phyloP scores from a whole-genome alignment of 1,140 invertebrate species.

The Tetramorium parvispinum region DNA sequence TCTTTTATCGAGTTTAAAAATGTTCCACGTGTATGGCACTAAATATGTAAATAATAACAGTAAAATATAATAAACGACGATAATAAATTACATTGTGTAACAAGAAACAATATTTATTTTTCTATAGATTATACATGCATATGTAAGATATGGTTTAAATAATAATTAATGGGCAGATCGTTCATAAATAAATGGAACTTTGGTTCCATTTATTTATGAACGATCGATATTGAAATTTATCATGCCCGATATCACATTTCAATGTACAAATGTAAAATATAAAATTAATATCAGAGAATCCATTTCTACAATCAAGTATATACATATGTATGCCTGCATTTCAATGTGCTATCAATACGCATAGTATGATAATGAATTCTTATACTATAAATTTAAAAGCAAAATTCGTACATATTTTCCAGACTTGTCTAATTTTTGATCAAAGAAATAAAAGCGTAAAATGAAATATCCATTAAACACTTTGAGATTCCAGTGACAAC shows the following conservation, averaged over 20 bases:
- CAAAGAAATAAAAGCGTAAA: not conserved
- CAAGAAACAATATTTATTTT: not conserved
- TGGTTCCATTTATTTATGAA: not conserved
- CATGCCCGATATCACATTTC: not conserved
- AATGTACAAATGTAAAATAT: not conserved
- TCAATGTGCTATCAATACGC: not conserved
- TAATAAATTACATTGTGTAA: not conserved
- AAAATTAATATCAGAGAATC: conserved; percentile 1
- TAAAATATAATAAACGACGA: not conserved
- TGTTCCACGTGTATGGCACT: not conserved
- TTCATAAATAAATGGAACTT: too few species aligned
- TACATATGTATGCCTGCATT: not conserved
- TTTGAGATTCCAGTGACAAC: not conserved
- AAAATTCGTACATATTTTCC: not conserved
- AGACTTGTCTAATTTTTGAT: not conserved
- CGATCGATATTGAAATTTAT: not conserved
- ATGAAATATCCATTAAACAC: not conserved
- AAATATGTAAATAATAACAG: not conserved
- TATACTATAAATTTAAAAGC: not conserved
- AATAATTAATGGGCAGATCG: not conserved
- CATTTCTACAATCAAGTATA: not conserved
- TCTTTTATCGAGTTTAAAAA: not conserved
- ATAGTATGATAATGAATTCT: not conserved
- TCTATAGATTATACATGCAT: not conserved
- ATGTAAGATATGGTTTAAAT: not conserved